Evolutionary conservation across 2,113 vertebrate genomes (phyloP).

Genomic region (Alectura lathami): DNA sequence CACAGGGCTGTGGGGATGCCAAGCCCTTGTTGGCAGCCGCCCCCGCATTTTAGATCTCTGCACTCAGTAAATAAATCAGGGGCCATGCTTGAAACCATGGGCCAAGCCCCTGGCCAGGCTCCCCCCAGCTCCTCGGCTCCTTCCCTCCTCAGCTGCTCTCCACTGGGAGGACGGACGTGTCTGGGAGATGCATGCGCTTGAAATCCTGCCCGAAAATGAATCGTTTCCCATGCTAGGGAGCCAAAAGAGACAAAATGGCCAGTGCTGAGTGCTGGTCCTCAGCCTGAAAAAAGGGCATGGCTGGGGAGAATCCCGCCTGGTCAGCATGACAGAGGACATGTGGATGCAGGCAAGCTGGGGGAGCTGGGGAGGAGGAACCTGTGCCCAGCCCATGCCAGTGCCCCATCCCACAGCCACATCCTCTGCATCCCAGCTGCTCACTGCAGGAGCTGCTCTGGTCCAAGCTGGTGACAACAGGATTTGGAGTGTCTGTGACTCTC

Average conservation of each 20-base stretch:
- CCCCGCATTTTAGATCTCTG: background rate
- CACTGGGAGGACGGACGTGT: background rate
- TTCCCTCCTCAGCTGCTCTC: background rate
- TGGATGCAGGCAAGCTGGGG: background rate
- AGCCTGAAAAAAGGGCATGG: background rate
- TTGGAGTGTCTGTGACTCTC: background rate
- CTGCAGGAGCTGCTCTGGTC: background rate
- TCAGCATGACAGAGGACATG: accelerated
- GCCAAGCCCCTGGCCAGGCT: background rate
- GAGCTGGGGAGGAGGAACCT: background rate
- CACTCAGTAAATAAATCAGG: background rate
- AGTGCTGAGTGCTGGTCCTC: background rate
- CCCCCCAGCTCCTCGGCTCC: background rate
- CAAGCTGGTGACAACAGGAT: background rate
- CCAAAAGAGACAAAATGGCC: background rate
- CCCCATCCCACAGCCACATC: background rate
- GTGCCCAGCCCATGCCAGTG: background rate
- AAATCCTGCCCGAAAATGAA: background rate
- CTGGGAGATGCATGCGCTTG: accelerated
- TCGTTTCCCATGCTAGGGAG: background rate
- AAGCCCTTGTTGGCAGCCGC: background rate
- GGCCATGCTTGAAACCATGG: background rate
- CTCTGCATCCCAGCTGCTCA: background rate
- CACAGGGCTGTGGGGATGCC: background rate
- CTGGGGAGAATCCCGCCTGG: background rate